phyloP scores from a whole-genome alignment of 2,113 vertebrate species.

The Myrmecobius fasciatus region DNA sequence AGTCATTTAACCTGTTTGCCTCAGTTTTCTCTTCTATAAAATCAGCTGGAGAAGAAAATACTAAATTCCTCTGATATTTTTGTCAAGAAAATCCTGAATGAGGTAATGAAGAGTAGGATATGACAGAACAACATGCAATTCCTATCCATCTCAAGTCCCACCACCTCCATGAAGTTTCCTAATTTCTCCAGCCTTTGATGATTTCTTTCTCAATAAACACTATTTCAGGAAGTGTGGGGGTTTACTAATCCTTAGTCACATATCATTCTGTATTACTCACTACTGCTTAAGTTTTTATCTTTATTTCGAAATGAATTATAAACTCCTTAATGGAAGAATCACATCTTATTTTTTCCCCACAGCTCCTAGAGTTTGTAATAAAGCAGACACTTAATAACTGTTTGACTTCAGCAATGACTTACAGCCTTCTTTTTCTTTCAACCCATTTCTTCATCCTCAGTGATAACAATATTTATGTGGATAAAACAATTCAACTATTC shows the following conservation, averaged over 20 bases:
- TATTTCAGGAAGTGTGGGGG: background rate
- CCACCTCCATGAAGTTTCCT: background rate
- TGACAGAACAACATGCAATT: background rate
- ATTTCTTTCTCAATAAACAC: background rate
- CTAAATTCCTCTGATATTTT: background rate
- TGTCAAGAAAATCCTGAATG: background rate
- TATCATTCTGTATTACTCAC: background rate
- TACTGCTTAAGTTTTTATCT: background rate
- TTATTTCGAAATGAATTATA: background rate
- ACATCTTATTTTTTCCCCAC: background rate
- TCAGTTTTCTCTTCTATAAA: background rate
- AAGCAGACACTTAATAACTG: background rate
- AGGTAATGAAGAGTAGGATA: background rate
- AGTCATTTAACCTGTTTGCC: background rate
- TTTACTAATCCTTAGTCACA: background rate
- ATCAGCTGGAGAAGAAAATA: background rate
- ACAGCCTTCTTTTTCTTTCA: background rate
- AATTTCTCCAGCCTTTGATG: background rate
- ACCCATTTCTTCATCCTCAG: background rate
- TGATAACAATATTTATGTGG: background rate
- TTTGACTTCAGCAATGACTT: background rate
- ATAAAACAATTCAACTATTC: background rate
- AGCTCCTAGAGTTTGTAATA: background rate
- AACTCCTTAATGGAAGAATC: background rate
- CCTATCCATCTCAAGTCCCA: background rate